Evolutionary conservation across 2,113 vertebrate species (phyloP).

Genomic region (Clarias macrocephalus): DNA sequence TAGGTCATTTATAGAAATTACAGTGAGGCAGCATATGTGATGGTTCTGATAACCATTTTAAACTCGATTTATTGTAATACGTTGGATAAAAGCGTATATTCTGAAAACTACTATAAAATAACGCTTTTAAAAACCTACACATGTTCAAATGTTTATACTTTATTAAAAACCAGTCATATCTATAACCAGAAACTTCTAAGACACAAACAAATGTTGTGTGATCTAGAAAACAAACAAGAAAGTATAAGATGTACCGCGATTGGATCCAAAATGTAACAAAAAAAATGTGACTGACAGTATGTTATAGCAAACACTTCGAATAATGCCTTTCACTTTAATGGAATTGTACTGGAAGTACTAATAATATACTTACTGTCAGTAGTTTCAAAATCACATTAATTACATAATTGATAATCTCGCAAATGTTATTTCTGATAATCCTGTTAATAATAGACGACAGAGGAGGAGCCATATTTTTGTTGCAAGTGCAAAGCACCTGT

Average conservation of each 20-base stretch:
- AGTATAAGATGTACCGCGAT: not conserved
- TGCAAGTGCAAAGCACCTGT: not conserved
- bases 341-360: not conserved
- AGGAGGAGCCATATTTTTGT: not conserved
- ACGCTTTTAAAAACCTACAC: no score
- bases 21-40: not conserved
- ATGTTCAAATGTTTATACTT: not conserved
- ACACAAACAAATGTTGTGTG: not conserved
- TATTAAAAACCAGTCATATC: not conserved
- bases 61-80: not conserved
- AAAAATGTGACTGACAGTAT: not conserved
- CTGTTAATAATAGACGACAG: not conserved
- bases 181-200: not conserved
- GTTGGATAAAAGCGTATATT: not conserved
- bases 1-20: slow-evolving; percentile 37
- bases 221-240: not conserved
- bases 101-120: not conserved
- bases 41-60: not conserved
- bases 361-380: not conserved
- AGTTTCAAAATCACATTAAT: not conserved
- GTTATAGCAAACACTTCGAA: not conserved
- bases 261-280: not conserved
- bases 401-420: not conserved
- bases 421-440: not conserved
- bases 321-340: not conserved